Conservation (phyloP, 2,797 vertebrate species). For the Eurystomus glaucurus region DNA sequence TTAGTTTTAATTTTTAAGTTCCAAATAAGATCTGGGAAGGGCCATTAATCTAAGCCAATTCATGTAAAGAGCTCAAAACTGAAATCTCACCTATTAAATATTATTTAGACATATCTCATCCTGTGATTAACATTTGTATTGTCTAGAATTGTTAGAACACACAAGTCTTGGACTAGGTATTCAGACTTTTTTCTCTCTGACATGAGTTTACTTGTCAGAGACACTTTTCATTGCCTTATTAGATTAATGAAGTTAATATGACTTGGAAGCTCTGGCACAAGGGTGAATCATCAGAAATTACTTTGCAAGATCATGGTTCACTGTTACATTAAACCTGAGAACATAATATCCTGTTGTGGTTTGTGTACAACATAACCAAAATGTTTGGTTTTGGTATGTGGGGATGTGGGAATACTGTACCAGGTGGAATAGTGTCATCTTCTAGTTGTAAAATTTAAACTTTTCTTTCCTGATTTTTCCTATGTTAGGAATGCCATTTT, state of each 20-base stretch:
- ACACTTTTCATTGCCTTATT: background rate
- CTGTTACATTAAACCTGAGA: background rate
- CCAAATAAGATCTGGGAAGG: background rate
- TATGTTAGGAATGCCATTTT: background rate
- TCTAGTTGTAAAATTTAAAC: background rate
- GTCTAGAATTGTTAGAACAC: background rate
- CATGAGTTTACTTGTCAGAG: background rate
- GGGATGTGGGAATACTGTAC: background rate
- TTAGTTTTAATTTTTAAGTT: background rate
- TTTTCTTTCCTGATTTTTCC: background rate
- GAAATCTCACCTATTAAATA: rapidly evolving
- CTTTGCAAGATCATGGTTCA: background rate
- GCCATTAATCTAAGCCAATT: background rate
- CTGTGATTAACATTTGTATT: background rate
- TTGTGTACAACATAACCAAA: background rate
- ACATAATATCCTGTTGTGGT: background rate
- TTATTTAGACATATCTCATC: background rate
- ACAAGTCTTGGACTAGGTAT: background rate
- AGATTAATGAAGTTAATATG: background rate
- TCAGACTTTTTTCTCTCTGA: background rate
- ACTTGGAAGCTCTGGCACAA: background rate
- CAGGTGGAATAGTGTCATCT: background rate
- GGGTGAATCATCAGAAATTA: background rate
- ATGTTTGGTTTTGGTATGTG: background rate
- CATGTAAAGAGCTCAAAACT: background rate